Percentiles rank a stretch among this genome's conserved stretches.
Evolutionary conservation across 1,140 invertebrate genomes (phyloP).

Genomic region (Matsumurasca onukii): DNA sequence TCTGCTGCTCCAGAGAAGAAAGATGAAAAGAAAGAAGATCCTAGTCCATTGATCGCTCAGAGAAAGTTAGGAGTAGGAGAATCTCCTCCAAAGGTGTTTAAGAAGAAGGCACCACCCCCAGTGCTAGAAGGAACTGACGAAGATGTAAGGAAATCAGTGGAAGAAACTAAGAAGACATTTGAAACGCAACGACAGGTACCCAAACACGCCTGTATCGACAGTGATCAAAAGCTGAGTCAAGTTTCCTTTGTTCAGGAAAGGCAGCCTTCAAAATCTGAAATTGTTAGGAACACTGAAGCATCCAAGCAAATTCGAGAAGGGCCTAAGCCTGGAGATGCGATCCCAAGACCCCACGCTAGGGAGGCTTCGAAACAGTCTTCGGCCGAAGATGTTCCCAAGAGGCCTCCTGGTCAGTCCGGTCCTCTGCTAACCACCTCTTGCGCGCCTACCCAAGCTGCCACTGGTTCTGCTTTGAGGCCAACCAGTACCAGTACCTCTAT

Average conservation of each 20-base stretch:
- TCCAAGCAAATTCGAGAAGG: neutral
- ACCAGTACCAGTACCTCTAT: neutral
- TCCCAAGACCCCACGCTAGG: neutral
- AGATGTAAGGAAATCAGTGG: neutral
- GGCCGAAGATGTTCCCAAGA: slow-evolving; percentile 4
- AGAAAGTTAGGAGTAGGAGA: slow-evolving; percentile 28
- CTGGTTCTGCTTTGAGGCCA: neutral
- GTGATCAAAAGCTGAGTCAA: neutral
- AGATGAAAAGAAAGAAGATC: slow-evolving; percentile 7
- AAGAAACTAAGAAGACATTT: neutral
- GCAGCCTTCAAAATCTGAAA: slow-evolving; percentile 1
- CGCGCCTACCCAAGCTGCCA: neutral
- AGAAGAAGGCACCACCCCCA: slow-evolving; percentile 49
- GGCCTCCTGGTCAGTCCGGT: slow-evolving; percentile 1
- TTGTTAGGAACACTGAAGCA: slow-evolving; percentile 2
- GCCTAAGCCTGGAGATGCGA: neutral
- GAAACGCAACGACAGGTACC: neutral
- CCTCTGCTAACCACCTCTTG: neutral
- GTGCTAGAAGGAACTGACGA: neutral
- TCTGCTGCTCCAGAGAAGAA: neutral
- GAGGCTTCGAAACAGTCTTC: slow-evolving; percentile 4
- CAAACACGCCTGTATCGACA: neutral
- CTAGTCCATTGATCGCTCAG: slow-evolving; percentile 31
- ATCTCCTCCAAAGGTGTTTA: slow-evolving; percentile 52
- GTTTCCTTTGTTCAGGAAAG: slow-evolving; percentile 9